Evolutionary conservation across 2,113 vertebrate species (phyloP).

Genomic region (Onychorhynchus coronatus): DNA sequence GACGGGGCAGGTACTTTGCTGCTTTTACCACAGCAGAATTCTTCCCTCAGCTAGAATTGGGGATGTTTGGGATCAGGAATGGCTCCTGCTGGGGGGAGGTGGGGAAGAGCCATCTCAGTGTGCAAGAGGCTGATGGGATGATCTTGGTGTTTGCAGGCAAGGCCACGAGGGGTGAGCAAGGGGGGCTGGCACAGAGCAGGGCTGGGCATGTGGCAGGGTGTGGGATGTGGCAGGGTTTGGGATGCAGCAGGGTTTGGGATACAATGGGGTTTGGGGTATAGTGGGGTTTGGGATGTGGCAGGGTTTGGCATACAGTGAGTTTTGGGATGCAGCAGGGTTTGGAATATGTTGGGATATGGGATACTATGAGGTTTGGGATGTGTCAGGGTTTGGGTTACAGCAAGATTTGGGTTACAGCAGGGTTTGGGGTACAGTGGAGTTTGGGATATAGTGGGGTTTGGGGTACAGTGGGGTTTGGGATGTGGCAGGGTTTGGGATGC

Average conservation of each 20-base stretch:
- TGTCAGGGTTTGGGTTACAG: background rate
- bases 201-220: background rate
- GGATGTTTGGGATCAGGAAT: background rate
- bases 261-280: background rate
- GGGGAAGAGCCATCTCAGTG: accelerated
- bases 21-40: background rate
- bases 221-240: background rate
- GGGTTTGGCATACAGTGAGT: no score
- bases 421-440: background rate
- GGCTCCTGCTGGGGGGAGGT: background rate
- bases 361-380: background rate
- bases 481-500: background rate
- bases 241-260: background rate
- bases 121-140: background rate
- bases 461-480: background rate
- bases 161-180: background rate
- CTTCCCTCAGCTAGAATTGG: background rate
- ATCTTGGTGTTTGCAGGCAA: accelerated
- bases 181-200: background rate
- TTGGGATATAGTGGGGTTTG: background rate
- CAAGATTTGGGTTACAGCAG: background rate
- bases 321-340: background rate
- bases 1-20: background rate
- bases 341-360: no score
- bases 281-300: accelerated